Evolutionary conservation across 2,797 vertebrate genomes (phyloP).

Genomic region (Phataginus tricuspis): DNA sequence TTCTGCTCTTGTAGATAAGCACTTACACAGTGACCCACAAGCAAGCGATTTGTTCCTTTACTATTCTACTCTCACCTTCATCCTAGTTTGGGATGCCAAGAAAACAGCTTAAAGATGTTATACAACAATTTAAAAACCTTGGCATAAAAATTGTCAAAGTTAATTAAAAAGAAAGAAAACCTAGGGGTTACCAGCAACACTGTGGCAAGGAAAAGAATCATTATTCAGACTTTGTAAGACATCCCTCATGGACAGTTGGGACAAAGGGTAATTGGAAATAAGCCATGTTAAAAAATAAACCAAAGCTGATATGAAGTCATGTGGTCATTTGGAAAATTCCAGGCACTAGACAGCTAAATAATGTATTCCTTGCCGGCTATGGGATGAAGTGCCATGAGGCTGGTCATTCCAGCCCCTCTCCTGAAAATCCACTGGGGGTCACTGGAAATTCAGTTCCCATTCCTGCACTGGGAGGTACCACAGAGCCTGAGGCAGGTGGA

Average conservation of each 20-base stretch:
- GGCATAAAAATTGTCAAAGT: neutral
- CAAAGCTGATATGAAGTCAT: constrained; percentile 37
- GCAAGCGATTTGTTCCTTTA: neutral
- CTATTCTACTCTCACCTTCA: neutral
- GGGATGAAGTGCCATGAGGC: neutral
- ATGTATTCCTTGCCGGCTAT: neutral
- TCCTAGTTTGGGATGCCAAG: neutral
- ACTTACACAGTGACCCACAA: neutral
- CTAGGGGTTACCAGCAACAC: neutral
- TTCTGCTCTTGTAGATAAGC: neutral
- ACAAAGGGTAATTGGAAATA: constrained; percentile 35
- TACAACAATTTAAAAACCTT: neutral
- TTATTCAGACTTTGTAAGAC: neutral
- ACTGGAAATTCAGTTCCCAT: neutral
- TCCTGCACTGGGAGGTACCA: neutral
- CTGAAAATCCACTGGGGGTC: neutral
- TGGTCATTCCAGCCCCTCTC: neutral
- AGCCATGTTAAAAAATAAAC: constrained; percentile 64
- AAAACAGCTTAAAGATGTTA: constrained; percentile 36
- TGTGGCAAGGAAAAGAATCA: neutral
- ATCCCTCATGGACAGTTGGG: neutral
- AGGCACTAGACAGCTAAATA: neutral
- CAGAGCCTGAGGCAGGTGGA: neutral
- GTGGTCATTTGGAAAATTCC: constrained; percentile 42
- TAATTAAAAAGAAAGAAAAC: neutral